Evolutionary conservation across 2,888 invertebrate species (phyloP), one percentile per base, ranked within the genome.

Genomic region (Carterocephalus palaemon): DNA sequence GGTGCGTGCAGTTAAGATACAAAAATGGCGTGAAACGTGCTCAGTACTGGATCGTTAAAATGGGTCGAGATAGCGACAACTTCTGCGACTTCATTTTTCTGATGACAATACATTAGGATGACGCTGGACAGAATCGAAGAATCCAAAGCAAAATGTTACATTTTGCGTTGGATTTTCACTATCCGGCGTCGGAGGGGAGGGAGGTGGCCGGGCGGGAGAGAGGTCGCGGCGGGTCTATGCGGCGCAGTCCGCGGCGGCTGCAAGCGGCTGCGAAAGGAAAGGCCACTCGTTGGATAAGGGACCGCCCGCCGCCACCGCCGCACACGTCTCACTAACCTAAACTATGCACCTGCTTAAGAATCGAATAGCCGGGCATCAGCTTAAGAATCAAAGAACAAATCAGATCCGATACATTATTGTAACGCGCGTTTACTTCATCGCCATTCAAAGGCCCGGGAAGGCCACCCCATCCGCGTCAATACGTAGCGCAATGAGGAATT

Each of bases 91-190:
- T 4, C 5, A 2, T 24, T 26, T 19, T 10, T 17, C 22, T n/a
- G n/a, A n/a, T n/a, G 22, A 22, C 7, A 5, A 1, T 4, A 13
- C 15, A 33, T 10, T 20, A 23, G 33, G 23, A 19, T n/a, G n/a
- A 19, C 24, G 33, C 9, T 19, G 20, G 7, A 26, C 26, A 20
- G 28, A 26, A 28, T 15, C 26, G 28, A 42, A 26, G 7, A 13
- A 34, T 42, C 20, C 57, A 59, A 43, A 55, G 47, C 47, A 56
- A 63, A 66, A 64, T 61, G 49, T 58, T 49, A 67, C 56, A 63
- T 67, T 64, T 62, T 53, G 45, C 34, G 36, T 49, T 40, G 47
- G 46, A 51, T 45, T 47, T 48, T 10, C 22, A 17, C 20, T 33
- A 19, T 34, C 48, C 32, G 24, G 20, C 49, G 52, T 31, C 38